Evolutionary conservation across 2,797 vertebrate genomes (phyloP), one percentile per base, ranked within the genome.

Genomic region (Betta splendens): DNA sequence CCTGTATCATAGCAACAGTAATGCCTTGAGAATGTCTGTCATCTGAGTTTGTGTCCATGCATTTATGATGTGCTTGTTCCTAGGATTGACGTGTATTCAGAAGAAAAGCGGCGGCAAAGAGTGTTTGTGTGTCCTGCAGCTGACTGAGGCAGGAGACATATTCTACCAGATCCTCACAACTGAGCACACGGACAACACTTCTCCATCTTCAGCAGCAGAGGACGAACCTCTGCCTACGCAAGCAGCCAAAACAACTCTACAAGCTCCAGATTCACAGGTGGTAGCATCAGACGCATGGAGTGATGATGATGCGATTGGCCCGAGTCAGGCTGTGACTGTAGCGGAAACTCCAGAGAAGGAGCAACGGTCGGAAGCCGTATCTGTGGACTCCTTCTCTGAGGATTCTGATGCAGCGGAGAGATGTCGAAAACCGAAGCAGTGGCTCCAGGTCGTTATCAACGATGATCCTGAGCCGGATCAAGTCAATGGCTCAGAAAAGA

Each of bases 141-240:
- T 98, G 1, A 94, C 94, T 0, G 89, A 92, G 7, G 90, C 90
- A 0, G 96, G 96, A 3, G 97, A 98, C 2, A 1, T 98, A 37
- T 99, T 98, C 85, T 92, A 89, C 59, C 97, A 98, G 84, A 73
- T 67, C 5, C 85, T 98, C 0, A 64, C 83, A 1, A 31, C 5
- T 3, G 51, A 22, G 9, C 57, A n/a, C n/a, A 15, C 0, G 0
- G 39, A 58, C 0, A 0, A 2, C 0, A 0, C 9, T 1, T 18
- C 49, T 12, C 3, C 1, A 6, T 13, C 38, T 12, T 31, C 26
- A 12, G 43, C 33, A 3, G 38, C 29, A n/a, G 75, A 69, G 9
- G 29, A 48, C 0, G n/a, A 49, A 5, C 28, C 7, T 0, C 1
- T 1, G 2, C 16, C 7, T 22, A 26, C 2, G 16, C 20, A 9